phyloP scores from a whole-genome alignment of 2,888 invertebrate genomes.

The Camponotus fellah region DNA sequence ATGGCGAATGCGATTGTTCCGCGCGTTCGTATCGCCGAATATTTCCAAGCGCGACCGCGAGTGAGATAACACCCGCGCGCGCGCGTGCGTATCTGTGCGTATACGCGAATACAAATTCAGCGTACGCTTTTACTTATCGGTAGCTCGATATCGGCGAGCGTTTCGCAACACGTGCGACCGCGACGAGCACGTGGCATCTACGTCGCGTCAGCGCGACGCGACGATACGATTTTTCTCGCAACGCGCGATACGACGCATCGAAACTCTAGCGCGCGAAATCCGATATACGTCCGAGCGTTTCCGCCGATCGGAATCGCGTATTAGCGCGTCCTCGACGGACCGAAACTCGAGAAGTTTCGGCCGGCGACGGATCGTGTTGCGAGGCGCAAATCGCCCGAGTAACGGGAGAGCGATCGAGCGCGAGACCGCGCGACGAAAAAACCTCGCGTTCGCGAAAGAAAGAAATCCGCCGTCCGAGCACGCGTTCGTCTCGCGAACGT shows the following conservation, averaged over 20 bases:
- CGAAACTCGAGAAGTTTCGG: constrained; percentile 68
- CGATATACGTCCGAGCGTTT: constrained; percentile 54
- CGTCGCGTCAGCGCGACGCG: constrained; percentile 49
- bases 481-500: no score
- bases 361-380: constrained; percentile 65
- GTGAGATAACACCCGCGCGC: constrained; percentile 10
- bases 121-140: not conserved
- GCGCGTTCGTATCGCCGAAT: constrained; percentile 59
- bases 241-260: constrained; percentile 29
- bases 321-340: constrained; percentile 43
- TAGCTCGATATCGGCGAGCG: not conserved
- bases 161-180: constrained; percentile 27
- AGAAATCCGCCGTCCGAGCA: not conserved
- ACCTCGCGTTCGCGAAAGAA: not conserved
- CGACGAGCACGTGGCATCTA: constrained; percentile 59
- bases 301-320: constrained; percentile 65
- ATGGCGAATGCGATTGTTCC: constrained; percentile 45
- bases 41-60: constrained; percentile 10
- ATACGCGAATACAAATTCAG: not conserved
- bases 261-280: constrained; percentile 60
- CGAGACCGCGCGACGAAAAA: not conserved
- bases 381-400: constrained; percentile 66
- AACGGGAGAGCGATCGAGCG: constrained; percentile 60
- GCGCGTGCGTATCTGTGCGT: constrained; percentile 8
- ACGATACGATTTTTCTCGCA: not conserved